Base-by-base conservation (phyloP, 1,140 invertebrate species). In the Camponotus pennsylvanicus region DNA sequence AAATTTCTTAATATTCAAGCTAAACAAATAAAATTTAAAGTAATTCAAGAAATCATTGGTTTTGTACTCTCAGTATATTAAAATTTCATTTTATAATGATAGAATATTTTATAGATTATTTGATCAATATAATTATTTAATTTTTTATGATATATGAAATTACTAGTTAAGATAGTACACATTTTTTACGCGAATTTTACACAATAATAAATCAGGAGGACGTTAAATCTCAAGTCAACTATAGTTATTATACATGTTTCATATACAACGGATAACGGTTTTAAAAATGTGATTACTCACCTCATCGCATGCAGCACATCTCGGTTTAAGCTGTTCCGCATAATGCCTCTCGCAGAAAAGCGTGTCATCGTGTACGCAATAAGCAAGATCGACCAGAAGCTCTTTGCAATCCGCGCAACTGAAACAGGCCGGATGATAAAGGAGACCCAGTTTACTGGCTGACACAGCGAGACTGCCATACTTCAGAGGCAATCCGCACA, bases 251-350 rank as follows among this genome's bases (percentile, higher is more conserved):
- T 52, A 18, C 13, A 52, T 75, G 34, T 64, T 85, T 55, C 18
- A 71, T 45, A 18, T 21, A 21, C 18, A 76, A 75, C 45, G 13
- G 3, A 49, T 49, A 75, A 64, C 27, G 5, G 1, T 9, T 63
- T 27, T n/a, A 11, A 9, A 66, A 66, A 34, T 49, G 4, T 61
- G 34, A 6, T 7, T 49, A 96, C 97, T 97, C 94, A 99, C 98
- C 97, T 99, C 98, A 96, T 99, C 98, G 95, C 98, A 99, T 86
- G 98, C 98, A 55, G 98, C 96, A 94, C 98, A 99, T 92, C 98
- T 95, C 3, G 98, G 98, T 94, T 99, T 99, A 88, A 99, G 95
- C 92, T 98, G 96, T 95, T 99, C 98, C 18, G 98, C 98, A 94
- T 99, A 99, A 95, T 99, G 98, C 75, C 98, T 96, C 93, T 99